These are phyloP conservation scores for Propithecus coquereli DNA, from an alignment of 2,113 vertebrate species.

Conservation along the genomic window DNA sequence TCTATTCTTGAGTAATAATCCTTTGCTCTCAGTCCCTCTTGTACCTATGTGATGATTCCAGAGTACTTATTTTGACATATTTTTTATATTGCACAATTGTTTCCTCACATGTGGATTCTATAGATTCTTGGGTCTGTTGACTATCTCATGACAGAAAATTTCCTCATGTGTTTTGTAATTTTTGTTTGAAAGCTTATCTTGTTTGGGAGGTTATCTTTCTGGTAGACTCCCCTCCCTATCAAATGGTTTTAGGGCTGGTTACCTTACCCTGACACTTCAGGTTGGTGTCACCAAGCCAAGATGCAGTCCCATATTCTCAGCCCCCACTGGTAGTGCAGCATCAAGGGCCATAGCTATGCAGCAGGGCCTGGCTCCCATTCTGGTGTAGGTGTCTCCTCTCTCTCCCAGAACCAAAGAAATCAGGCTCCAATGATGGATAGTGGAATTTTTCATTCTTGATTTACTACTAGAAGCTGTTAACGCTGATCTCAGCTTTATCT, in stretches of 20 bases:
- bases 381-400: background rate
- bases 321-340: background rate
- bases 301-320: background rate
- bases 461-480: background rate
- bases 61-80: background rate
- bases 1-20: background rate
- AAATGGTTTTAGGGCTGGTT: background rate
- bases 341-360: background rate
- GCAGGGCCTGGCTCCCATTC: background rate
- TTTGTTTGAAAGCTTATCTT: slow-evolving; percentile 12
- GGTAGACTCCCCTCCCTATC: background rate
- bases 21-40: background rate
- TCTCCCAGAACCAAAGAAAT: background rate
- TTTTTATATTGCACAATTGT: background rate
- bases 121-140: background rate
- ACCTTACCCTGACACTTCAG: background rate
- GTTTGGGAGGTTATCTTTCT: background rate
- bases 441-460: background rate
- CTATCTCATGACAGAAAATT: background rate
- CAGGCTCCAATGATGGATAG: background rate
- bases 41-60: background rate
- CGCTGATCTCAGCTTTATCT: background rate
- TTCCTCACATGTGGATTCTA: background rate
- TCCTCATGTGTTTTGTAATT: background rate
- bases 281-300: background rate